These are phyloP conservation scores for Murina feae DNA, from an alignment of 2,113 vertebrate species.

Conservation along the genomic window DNA sequence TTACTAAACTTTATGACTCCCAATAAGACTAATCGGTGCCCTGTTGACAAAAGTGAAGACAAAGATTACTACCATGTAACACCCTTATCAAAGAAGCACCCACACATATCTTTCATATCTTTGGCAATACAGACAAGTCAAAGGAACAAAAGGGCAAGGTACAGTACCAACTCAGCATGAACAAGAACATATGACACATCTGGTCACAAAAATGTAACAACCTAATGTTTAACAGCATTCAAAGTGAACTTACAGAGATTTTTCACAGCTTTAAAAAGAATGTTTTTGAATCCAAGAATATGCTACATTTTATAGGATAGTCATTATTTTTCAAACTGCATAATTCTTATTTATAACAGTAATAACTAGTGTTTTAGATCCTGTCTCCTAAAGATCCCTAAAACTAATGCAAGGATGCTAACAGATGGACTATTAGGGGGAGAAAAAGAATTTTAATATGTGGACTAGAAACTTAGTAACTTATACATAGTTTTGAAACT, in stretches of 20 bases:
- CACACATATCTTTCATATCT: background rate
- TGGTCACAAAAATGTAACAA: background rate
- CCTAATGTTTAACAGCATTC: conserved; percentile 30
- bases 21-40: conserved; percentile 15
- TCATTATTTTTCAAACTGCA: background rate
- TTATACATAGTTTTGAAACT: background rate
- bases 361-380: conserved; percentile 4
- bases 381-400: background rate
- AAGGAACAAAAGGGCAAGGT: conserved; percentile 62
- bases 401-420: background rate
- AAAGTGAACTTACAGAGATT: background rate
- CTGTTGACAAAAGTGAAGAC: conserved; percentile 27
- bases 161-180: conserved; percentile 58
- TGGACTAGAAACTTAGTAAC: background rate
- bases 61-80: conserved; percentile 21
- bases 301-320: background rate
- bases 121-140: conserved; percentile 11
- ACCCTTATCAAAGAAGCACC: conserved; percentile 40
- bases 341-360: conserved; percentile 17
- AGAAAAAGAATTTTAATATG: background rate
- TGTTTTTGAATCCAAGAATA: conserved; percentile 12
- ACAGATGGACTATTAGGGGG: background rate
- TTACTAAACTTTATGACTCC: background rate
- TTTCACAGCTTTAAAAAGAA: conserved; percentile 37
- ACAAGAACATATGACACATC: background rate